Conservation (phyloP, 2,888 invertebrate genomes). For the Agriopis marginaria region DNA sequence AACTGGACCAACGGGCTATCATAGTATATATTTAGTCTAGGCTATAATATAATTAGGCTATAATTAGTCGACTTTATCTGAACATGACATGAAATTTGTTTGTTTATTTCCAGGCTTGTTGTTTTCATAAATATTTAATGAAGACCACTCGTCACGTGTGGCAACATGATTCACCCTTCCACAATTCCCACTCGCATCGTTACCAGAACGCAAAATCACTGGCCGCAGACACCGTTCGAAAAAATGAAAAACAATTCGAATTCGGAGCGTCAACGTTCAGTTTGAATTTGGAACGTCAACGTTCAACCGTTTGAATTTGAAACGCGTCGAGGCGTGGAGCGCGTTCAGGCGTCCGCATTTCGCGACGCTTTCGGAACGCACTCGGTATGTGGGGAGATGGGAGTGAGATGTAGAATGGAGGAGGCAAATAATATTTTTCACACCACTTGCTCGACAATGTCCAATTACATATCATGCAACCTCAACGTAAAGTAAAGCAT, state of each 20-base stretch:
- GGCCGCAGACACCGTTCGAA: slow-evolving; percentile 71
- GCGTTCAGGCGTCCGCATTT: slow-evolving; percentile 58
- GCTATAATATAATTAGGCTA: no score
- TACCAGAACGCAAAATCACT: slow-evolving; percentile 67
- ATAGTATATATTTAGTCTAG: no score
- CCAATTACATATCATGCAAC: no score
- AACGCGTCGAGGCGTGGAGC: slow-evolving; percentile 65
- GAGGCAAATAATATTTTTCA: slow-evolving; percentile 28
- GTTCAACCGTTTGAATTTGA: slow-evolving; percentile 74
- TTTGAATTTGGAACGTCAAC: slow-evolving; percentile 80
- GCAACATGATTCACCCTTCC: slow-evolving; percentile 29
- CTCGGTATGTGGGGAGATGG: slow-evolving; percentile 57
- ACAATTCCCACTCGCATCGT: slow-evolving; percentile 31
- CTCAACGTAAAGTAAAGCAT: no score
- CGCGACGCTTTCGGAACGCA: slow-evolving; percentile 57
- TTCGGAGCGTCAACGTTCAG: slow-evolving; percentile 76
- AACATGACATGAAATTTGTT: not conserved
- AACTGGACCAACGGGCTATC: no score
- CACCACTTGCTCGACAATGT: no score
- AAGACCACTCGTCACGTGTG: slow-evolving; percentile 8
- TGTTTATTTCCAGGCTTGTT: not conserved
- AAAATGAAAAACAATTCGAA: slow-evolving; percentile 82
- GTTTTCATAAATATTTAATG: slow-evolving; percentile 1
- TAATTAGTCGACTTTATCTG: no score
- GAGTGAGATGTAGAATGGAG: slow-evolving; percentile 43